Evolutionary conservation across 2,888 invertebrate species (phyloP), one percentile per base, ranked within the genome.

Genomic region (Hermaeophaga mercurialis): DNA sequence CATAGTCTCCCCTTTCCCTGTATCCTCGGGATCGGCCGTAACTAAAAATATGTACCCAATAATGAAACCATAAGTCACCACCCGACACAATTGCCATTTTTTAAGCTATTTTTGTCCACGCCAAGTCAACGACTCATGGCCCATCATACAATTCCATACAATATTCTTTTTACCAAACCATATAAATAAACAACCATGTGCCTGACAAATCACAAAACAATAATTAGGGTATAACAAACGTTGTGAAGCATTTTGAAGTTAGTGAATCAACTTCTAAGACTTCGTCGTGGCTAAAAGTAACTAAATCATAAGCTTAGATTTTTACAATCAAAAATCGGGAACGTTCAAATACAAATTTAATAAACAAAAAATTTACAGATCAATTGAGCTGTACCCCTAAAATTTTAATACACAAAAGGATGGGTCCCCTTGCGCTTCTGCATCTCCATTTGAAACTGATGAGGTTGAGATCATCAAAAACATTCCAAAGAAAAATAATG

Each of bases 151-250:
- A 71, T 71, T 74, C 75, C 75, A 74, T 62, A 58, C 54, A 73
- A 67, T 73, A 75, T 67, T 73, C 73, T 73, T 71, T 52, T 73
- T 75, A 77, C 77, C 77, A 78, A 77, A 77, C 77, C 78, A 78
- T 76, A 73, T 73, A 75, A 75, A 75, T 75, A 59, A 61, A 63
- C 61, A 63, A 75, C 78, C 77, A 77, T 77, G 75, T 76, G 77
- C 78, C 77, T 77, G 78, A 78, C 76, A 77, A 77, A 78, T 73
- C 77, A 78, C 75, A 77, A 77, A 78, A 77, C 75, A 75, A 73
- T 73, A 76, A 77, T 73, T 73, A 73, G 72, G 45, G 41, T 33
- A 45, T 36, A 45, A 48, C 47, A 58, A 46, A 56, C 28, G 22
- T 50, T 50, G 54, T 53, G 54, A 54, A 61, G 56, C 58, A 54